These are phyloP conservation scores for Dicranocentrus wangi DNA, from an alignment of 2,888 invertebrate genomes.

Conservation along the genomic window DNA sequence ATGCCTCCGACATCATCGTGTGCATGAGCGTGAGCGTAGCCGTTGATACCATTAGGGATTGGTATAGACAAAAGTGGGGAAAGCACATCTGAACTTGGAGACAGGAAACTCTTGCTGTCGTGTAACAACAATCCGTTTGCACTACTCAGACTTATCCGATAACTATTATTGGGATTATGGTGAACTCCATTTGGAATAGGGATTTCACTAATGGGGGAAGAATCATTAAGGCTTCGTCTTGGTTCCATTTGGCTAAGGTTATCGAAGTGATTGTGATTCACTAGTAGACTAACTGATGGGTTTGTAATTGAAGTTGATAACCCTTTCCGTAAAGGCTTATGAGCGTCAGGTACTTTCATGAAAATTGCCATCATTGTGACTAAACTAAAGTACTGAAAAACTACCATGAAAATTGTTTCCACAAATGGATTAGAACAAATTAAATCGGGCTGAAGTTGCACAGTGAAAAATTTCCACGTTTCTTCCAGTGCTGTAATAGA, in stretches of 20 bases:
- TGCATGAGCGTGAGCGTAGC: conserved; percentile 21
- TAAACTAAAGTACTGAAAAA: conserved; percentile 33
- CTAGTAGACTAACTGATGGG: conserved; percentile 38
- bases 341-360: background rate
- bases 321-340: background rate
- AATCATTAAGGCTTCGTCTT: conserved; percentile 29
- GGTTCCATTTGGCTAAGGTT: conserved; percentile 23
- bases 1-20: conserved; percentile 2
- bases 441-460: background rate
- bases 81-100: conserved; percentile 53
- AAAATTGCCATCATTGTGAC: conserved; percentile 11
- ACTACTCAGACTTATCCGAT: conserved; percentile 3
- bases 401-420: background rate
- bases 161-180: conserved; percentile 24
- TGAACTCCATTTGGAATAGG: conserved; percentile 24
- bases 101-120: conserved; percentile 32
- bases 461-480: background rate
- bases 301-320: conserved; percentile 14
- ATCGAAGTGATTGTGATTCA: conserved; percentile 40
- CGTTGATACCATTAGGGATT: conserved; percentile 29
- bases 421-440: background rate
- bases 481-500: background rate
- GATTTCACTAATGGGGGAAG: conserved; percentile 47
- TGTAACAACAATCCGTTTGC: conserved; percentile 26
- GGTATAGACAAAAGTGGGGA: conserved; percentile 51